Evolutionary conservation across 2,113 vertebrate genomes (phyloP).

Genomic region (Erythrocercus mccallii): DNA sequence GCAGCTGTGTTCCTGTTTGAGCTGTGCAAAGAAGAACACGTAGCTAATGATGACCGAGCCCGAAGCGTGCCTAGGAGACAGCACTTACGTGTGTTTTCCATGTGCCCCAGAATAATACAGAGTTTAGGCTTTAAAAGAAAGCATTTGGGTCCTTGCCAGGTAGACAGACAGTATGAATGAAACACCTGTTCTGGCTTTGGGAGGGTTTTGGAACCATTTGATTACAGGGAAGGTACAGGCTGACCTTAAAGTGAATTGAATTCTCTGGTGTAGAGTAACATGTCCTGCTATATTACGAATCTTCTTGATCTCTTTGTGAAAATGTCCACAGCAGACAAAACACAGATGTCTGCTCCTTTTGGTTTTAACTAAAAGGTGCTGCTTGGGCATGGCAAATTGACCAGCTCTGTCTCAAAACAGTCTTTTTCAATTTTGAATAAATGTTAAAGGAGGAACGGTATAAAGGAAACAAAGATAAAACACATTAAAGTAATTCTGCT

Average conservation of each 20-base stretch:
- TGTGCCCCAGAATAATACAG: not conserved
- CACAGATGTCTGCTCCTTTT: not conserved
- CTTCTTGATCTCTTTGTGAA: not conserved
- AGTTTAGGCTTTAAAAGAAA: conserved; percentile 36
- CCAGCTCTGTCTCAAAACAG: not conserved
- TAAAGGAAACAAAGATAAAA: conserved; percentile 1
- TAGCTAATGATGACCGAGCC: not conserved
- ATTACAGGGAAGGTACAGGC: conserved; percentile 52
- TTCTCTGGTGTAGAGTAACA: conserved; percentile 51
- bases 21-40: not conserved
- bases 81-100: not conserved
- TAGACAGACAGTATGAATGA: conserved; percentile 63
- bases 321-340: not conserved
- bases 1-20: conserved; percentile 22
- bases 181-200: conserved; percentile 67
- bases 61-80: not conserved
- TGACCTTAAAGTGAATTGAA: conserved; percentile 56
- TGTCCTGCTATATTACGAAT: not conserved
- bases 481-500: not conserved
- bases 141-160: conserved; percentile 58
- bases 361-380: not conserved
- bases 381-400: not conserved
- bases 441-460: not conserved
- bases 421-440: not conserved
- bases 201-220: conserved; percentile 38